These are phyloP conservation scores for Toxonevra muliebris DNA, from an alignment of 2,888 invertebrate genomes.

Conservation along the genomic window DNA sequence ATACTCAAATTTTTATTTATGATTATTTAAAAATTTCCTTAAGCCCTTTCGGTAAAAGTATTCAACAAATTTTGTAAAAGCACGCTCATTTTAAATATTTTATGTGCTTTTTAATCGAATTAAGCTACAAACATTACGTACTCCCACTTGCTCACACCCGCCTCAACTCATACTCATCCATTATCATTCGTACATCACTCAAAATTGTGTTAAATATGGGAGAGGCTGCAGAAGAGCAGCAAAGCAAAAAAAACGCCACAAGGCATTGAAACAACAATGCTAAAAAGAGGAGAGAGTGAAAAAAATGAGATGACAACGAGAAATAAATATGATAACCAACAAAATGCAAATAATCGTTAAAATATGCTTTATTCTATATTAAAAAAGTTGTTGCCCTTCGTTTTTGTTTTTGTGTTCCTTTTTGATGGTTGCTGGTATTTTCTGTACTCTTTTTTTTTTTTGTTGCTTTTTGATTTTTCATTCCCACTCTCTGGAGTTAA, in stretches of 20 bases:
- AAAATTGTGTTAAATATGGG: neutral
- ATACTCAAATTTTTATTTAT: too few species aligned
- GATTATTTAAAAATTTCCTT: too few species aligned
- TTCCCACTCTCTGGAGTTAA: constrained; percentile 17
- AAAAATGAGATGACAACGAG: neutral
- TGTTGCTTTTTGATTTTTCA: constrained; percentile 7
- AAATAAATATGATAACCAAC: constrained; percentile 16
- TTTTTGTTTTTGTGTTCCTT: neutral
- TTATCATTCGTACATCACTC: neutral
- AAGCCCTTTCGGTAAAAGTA: too few species aligned
- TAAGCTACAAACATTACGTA: too few species aligned
- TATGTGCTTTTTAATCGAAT: too few species aligned
- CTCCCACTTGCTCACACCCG: too few species aligned
- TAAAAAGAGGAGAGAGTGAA: too few species aligned
- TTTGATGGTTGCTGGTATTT: neutral
- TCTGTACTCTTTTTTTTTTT: neutral
- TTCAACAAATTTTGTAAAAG: too few species aligned
- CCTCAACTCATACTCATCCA: too few species aligned
- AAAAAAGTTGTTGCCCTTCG: neutral
- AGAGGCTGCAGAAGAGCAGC: neutral
- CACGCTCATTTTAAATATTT: too few species aligned
- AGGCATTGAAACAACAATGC: too few species aligned
- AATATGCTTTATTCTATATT: constrained; percentile 17
- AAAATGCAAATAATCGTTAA: constrained; percentile 23
- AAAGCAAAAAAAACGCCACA: neutral